Base-by-base conservation (phyloP, 2,888 invertebrate species). In the Eucriotettix oculatus region DNA sequence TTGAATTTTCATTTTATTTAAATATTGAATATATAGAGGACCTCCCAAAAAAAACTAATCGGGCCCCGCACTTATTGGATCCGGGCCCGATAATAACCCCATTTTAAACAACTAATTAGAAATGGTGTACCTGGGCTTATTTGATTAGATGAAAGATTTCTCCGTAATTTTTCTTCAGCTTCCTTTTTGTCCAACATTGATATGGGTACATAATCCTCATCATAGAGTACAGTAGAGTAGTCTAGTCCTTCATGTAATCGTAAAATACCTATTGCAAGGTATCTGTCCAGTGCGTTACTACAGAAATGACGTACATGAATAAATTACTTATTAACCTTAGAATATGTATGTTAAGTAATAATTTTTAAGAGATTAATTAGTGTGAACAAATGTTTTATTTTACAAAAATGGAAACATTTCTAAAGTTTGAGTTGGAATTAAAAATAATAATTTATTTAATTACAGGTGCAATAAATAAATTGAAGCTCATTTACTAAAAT, bases 271-370 rank as follows among this genome's bases (percentile, higher is more conserved):
- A 83, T 75, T 11, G 79, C 78, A 69, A 78, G 72, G 65, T 78
- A 75, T 67, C 75, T 72, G 67, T 81, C 80, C 68, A 82, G 78
- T 1, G 80, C 78, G 68, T 79, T 79, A 68, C 80, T 81, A 68
- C 43, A 65, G 57, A 59, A 14, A 55, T 48, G 9, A 48, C 48
- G 9, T 14, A 48, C n/a, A 48, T 29, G 2, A 29, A 29, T 29
- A 29, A 29, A 29, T 29, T 29, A 5, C 29, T 29, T 29, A 29
- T 29, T 7, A 29, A 29, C 29, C 2, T 29, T 2, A 29, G 7
- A 29, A 29, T 7, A 5, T 29, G 7, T 5, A 5, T 29, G 29
- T 29, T 29, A 29, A 29, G 2, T 29, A n/a, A 7, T 29, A 29
- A 29, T 29, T 29, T 29, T 29, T 29, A 29, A 29, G 29, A 29